A percentile compares a stretch with the other conserved stretches of the same genome.
Evolutionary conservation across 2,888 invertebrate genomes (phyloP).

Genomic region (Sphaerophoria taeniata): DNA sequence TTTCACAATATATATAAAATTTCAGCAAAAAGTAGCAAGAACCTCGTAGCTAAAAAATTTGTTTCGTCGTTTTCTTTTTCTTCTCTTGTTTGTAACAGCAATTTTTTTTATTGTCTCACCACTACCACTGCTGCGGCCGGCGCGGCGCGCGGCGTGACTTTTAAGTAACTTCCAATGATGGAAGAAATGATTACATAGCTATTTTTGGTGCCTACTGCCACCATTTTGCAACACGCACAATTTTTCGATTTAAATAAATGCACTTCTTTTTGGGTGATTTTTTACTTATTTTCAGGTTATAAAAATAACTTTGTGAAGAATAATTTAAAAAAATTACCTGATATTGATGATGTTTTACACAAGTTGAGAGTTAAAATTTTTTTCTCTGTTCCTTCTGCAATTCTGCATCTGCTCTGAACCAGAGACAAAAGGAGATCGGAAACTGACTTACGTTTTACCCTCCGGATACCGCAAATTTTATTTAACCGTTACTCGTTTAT

Average conservation of each 20-base stretch:
- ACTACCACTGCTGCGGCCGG: too few relatives aligned
- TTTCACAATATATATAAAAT: constrained; percentile 1
- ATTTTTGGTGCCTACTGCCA: constrained; percentile 15
- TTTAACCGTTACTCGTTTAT: too few relatives aligned
- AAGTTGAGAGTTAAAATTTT: not conserved
- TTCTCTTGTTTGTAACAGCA: too few relatives aligned
- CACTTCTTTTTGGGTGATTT: not conserved
- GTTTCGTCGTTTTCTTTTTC: too few relatives aligned
- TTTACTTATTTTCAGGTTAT: constrained; percentile 6
- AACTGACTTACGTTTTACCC: too few relatives aligned
- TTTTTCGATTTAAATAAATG: constrained; percentile 11
- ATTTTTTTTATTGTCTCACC: not conserved
- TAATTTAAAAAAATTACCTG: constrained; percentile 8
- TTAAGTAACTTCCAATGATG: constrained; percentile 5
- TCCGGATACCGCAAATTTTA: too few relatives aligned
- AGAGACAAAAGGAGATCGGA: too few relatives aligned
- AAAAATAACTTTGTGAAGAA: not conserved
- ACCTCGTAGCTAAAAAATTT: too few relatives aligned
- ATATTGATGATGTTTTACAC: constrained; percentile 19
- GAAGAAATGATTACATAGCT: constrained; percentile 8
- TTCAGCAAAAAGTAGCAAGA: too few relatives aligned
- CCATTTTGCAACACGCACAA: constrained; percentile 13
- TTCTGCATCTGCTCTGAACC: not conserved
- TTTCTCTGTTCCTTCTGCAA: not conserved
- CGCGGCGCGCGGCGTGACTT: not conserved